phyloP scores from a whole-genome alignment of 2,113 vertebrate species.

The Lichenostomus cassidix region DNA sequence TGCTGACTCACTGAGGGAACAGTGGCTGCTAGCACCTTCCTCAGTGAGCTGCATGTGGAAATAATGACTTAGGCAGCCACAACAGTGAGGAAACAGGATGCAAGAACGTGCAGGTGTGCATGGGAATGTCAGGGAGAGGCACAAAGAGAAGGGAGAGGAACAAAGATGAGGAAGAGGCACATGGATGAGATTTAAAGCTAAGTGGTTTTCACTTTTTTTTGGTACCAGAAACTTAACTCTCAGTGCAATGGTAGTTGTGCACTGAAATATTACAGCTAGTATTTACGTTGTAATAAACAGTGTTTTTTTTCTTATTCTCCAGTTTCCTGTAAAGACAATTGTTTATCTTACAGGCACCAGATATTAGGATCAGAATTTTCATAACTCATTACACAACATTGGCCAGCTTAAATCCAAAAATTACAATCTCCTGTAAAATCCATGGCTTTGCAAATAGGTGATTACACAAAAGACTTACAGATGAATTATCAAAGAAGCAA shows the following conservation, averaged over 20 bases:
- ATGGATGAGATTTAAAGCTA: not conserved
- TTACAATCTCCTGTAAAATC: not conserved
- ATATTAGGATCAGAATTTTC: not conserved
- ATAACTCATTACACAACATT: not conserved
- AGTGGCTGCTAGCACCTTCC: not conserved
- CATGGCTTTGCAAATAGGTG: not conserved
- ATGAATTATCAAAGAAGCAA: not conserved
- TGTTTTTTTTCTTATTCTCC: not conserved
- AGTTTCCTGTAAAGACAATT: not conserved
- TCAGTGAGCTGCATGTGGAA: not conserved
- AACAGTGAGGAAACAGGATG: not conserved
- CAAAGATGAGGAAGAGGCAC: not conserved
- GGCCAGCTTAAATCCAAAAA: not conserved
- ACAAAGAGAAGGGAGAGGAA: not conserved
- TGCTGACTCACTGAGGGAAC: not conserved
- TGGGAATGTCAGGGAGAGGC: not conserved
- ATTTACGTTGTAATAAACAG: not conserved
- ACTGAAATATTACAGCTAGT: not conserved
- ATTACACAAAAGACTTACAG: not conserved
- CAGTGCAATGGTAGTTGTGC: not conserved
- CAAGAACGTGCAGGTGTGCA: not conserved
- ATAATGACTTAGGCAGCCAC: not conserved
- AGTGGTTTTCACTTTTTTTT: not conserved
- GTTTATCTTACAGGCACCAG: not conserved
- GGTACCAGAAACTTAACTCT: not conserved